Base-by-base conservation (phyloP, 2,888 invertebrate species). In the Pollenia amentaria region DNA sequence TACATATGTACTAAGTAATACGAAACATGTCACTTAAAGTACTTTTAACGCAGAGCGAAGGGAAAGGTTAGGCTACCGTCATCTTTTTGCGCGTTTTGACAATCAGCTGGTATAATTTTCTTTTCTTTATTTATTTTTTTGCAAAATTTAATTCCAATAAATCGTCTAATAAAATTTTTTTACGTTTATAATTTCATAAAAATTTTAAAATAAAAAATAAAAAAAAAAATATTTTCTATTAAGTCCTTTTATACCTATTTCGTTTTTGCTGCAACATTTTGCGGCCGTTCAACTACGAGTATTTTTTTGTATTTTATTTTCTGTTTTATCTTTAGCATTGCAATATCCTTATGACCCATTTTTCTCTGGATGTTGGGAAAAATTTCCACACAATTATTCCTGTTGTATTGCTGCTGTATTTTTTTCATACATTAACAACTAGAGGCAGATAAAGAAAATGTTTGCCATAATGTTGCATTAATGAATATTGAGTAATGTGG, bases 391-490 rank as follows among this genome's bases (percentile, higher is more conserved):
- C 3, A 29, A 11, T 40, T 51, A 10, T 48, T 48, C 48, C 48
- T 53, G 64, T 29, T 65, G 21, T 14, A 64, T 18, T 69, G 21
- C 16, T 60, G 18, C 65, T 40, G 44, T 18, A 10, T 38, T n/a
- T 42, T 42, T 76, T 77, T 77, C 77, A 42, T 29, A 44, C 69
- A 82, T 77, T 78, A 75, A 75, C 77, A 12, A 55, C 53, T 46
- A 29, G 21, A 69, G 82, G 62, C 76, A 82, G 46, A 62, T 75
- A 64, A 16, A 44, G 16, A 51, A 69, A 51, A 78, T 51, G 44
- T 65, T 77, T 77, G 73, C 14, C 78, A 82, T 82, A 44, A 78
- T 75, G 55, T 75, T 82, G 82, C 85, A 82, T 82, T 64, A 78
- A 85, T 82, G 55, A 53, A 76, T 83, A 83, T 77, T 83, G 76